phyloP scores from a whole-genome alignment of 2,113 vertebrate genomes.

The Ailurus styani region DNA sequence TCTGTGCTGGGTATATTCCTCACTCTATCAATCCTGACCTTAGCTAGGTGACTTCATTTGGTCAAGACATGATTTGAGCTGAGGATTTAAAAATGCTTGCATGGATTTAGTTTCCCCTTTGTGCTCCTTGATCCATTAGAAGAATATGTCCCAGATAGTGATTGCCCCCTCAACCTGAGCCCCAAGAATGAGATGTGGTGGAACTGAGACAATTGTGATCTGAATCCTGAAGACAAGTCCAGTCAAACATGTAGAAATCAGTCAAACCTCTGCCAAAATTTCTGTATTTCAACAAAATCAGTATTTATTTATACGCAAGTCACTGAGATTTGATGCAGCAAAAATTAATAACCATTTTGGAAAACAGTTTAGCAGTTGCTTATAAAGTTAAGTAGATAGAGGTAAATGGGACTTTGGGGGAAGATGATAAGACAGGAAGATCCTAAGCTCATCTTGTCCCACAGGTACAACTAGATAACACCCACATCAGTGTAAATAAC shows the following conservation, averaged over 20 bases:
- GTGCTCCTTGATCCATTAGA: background rate
- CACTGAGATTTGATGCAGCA: background rate
- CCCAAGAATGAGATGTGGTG: background rate
- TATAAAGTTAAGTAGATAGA: background rate
- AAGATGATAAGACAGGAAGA: background rate
- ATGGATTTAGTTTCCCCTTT: background rate
- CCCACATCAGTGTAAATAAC: background rate
- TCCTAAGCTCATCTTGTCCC: background rate
- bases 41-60: background rate
- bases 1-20: background rate
- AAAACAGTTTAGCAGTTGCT: background rate
- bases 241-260: background rate
- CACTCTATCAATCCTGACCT: too few species aligned
- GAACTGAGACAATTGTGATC: background rate
- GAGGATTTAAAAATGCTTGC: background rate
- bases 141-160: background rate
- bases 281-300: background rate
- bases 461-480: background rate
- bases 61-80: background rate
- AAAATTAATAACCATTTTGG: background rate
- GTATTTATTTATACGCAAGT: background rate
- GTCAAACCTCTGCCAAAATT: background rate
- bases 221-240: background rate
- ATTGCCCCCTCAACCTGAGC: background rate
- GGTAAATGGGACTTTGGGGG: background rate